Evolutionary conservation across 2,888 invertebrate species (phyloP).

Genomic region (Eupithecia tripunctaria): DNA sequence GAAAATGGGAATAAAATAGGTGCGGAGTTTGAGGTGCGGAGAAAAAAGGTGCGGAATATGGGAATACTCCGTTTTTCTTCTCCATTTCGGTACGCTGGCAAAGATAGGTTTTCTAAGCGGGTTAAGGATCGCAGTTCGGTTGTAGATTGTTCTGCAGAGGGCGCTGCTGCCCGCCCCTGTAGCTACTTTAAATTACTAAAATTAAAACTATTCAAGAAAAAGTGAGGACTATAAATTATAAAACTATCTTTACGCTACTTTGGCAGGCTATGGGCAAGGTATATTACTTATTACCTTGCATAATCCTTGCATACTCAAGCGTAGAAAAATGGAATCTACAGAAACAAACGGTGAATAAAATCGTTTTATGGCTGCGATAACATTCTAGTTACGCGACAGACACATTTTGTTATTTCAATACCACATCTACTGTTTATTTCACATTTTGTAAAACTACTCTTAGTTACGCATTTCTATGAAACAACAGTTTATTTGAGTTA

Average conservation of each 20-base stretch:
- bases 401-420: constrained; percentile 13
- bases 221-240: not conserved
- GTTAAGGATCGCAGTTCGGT: too few relatives aligned
- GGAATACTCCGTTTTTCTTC: too few relatives aligned
- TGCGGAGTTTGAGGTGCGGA: too few relatives aligned
- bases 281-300: not conserved
- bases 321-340: constrained; percentile 4
- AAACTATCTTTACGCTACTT: not conserved
- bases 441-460: not conserved
- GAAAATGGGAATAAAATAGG: too few relatives aligned
- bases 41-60: too few relatives aligned
- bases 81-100: too few relatives aligned
- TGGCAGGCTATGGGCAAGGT: not conserved
- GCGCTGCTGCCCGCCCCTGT: too few relatives aligned
- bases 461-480: not conserved
- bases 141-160: too few relatives aligned
- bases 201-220: too few relatives aligned
- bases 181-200: too few relatives aligned
- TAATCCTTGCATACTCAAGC: not conserved
- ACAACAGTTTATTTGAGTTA: not conserved
- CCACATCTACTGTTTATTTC: not conserved
- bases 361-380: constrained; percentile 48
- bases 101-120: too few relatives aligned
- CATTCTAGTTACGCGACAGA: constrained; percentile 48
- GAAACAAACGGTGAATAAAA: constrained; percentile 10